Percentiles rank a stretch among this genome's conserved stretches.
Conservation (phyloP, 2,888 invertebrate genomes). For the Drosophila nr. fundita region DNA sequence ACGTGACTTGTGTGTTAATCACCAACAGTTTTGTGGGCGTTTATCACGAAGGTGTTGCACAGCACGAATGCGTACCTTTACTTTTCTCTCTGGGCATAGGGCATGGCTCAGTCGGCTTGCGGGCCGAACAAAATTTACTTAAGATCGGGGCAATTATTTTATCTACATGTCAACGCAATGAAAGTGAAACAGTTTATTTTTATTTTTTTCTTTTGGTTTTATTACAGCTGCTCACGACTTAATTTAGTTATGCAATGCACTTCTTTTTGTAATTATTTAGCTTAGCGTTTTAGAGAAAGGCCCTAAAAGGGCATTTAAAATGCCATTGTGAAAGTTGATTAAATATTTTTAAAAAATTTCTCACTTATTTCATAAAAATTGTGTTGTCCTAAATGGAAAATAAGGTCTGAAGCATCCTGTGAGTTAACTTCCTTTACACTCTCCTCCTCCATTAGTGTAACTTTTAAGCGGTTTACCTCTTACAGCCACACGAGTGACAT, state of each 20-base stretch:
- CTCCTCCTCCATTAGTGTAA: neutral
- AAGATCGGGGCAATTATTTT: slow-evolving; percentile 36
- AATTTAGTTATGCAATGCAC: slow-evolving; percentile 35
- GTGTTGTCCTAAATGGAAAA: neutral
- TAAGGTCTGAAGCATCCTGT: slow-evolving; percentile 1
- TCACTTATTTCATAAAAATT: neutral
- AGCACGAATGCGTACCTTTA: neutral
- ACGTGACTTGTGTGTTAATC: slow-evolving; percentile 34
- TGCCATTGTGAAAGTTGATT: slow-evolving; percentile 2
- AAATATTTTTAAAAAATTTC: slow-evolving; percentile 7
- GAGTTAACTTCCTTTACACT: neutral
- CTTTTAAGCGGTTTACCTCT: neutral
- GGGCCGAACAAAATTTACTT: slow-evolving; percentile 13
- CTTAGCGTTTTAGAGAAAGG: slow-evolving; percentile 15
- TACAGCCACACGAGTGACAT: slow-evolving; percentile 36
- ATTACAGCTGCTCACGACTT: slow-evolving; percentile 9
- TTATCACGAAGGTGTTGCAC: slow-evolving; percentile 18
- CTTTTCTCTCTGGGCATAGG: slow-evolving; percentile 29
- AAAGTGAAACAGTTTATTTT: slow-evolving; percentile 59
- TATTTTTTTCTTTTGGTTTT: neutral
- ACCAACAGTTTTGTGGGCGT: slow-evolving; percentile 4
- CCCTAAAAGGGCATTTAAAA: slow-evolving; percentile 8
- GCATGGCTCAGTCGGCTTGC: slow-evolving; percentile 46
- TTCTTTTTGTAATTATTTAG: neutral
- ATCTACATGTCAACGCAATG: slow-evolving; percentile 39